Percentiles rank a stretch among this genome's conserved stretches.
Evolutionary conservation across 53 echinoderm and acorn worm species (phyloP).

Genomic region (Stichopus horrens): DNA sequence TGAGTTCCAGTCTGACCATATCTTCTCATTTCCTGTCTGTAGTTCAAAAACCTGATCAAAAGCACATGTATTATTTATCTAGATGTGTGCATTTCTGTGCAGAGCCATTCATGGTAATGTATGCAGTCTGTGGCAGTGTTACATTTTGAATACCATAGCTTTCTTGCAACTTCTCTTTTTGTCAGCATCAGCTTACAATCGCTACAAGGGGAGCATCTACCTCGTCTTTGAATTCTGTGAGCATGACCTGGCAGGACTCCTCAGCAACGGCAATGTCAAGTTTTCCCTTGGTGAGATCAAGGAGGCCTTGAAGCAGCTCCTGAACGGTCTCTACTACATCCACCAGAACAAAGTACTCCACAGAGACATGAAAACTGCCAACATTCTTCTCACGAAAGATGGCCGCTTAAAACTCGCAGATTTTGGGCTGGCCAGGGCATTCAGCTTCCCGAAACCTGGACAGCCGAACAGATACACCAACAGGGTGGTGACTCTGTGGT

Average conservation of each 20-base stretch:
- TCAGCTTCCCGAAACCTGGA: slow-evolving; percentile 83
- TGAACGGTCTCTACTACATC: slow-evolving; percentile 89
- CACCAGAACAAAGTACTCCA: slow-evolving; percentile 89
- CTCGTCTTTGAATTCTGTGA: slow-evolving; percentile 99
- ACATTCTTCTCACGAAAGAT: slow-evolving; percentile 89
- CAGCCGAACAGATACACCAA: slow-evolving; percentile 84
- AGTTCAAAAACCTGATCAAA: too few relatives aligned
- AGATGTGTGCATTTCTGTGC: background rate
- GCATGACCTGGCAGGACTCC: slow-evolving; percentile 96
- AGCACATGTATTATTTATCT: too few relatives aligned
- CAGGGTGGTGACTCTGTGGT: slow-evolving; percentile 95
- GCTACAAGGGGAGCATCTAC: slow-evolving; percentile 93
- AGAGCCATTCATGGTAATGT: background rate
- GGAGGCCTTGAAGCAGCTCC: slow-evolving; percentile 80
- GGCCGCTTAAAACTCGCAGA: slow-evolving; percentile 85
- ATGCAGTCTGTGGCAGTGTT: background rate
- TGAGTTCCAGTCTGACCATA: too few relatives aligned
- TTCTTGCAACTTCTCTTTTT: background rate
- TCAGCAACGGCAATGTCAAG: slow-evolving; percentile 86
- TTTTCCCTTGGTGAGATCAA: slow-evolving; percentile 95
- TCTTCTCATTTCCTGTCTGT: too few relatives aligned
- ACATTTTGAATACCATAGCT: background rate
- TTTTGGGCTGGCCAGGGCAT: slow-evolving; percentile 92
- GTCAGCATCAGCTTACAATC: slow-evolving; percentile 86
- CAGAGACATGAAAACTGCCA: slow-evolving; percentile 97